Evolutionary conservation across 2,888 invertebrate species (phyloP), one percentile per base, ranked within the genome.

Genomic region (Drosophila fungiperda): DNA sequence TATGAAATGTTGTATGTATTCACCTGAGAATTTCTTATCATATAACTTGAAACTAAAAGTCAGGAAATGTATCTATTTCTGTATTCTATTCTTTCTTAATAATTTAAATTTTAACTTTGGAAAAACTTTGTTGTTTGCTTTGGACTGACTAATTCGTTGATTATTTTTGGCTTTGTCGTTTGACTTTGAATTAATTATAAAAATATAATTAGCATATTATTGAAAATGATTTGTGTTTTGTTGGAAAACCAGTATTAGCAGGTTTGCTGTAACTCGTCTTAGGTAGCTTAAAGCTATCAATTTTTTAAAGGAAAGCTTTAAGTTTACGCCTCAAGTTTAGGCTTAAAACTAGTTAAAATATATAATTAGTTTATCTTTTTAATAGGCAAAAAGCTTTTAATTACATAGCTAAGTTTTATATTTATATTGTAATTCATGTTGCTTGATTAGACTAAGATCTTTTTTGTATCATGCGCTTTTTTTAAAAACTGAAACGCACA

Each of bases 401-500:
- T 1, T 4, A 17, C 4, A 4, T 20, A 4, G 33, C 8, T 12
- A 8, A 20, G 17, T 12, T 48, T n/a, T 3, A 32, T 29, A 29
- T 5, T 29, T 5, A 17, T 32, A n/a, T 6, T 11, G n/a, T 15
- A 29, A n/a, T 23, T 33, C 5, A 0, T 8, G 12, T 23, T n/a
- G 29, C 23, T 9, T 2, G 40, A 40, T 68, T 20, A 11, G 3
- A 12, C 57, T 11, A 68, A 49, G 35, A 49, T 36, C 15, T 42
- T 12, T 1, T 3, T 7, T 26, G 23, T 4, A 17, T 1, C 11
- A 12, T 20, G 15, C 12, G 11, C n/a, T 32, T 29, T 26, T 20
- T 12, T n/a, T 20, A 12, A 8, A n/a, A 17, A 40, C 17, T 45
- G 4, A 36, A 12, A 33, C 23, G 29, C 48, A 45, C 17, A 6